Percentiles rank a stretch among this genome's conserved stretches.
Conservation (phyloP, 2,888 invertebrate genomes). For the Platerodrilus igneus region DNA sequence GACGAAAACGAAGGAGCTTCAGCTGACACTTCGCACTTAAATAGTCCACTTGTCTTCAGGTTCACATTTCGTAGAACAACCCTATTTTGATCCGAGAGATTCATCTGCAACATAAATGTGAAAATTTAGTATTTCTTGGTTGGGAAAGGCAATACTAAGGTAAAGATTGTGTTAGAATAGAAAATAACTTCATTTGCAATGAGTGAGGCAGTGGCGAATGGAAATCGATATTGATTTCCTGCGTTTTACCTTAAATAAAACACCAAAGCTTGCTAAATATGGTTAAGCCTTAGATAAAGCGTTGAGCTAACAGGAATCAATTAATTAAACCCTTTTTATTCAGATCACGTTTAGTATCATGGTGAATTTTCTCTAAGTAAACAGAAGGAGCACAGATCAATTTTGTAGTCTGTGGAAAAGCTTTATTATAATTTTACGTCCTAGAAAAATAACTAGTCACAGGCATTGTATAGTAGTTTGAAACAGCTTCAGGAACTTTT, state of each 20-base stretch:
- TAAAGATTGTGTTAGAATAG: too few relatives aligned
- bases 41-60: slow-evolving; percentile 66
- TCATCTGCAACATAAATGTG: slow-evolving; percentile 53
- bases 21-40: slow-evolving; percentile 73
- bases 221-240: slow-evolving; percentile 13
- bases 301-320: slow-evolving; percentile 24
- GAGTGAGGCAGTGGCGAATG: too few relatives aligned
- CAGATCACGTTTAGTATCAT: slow-evolving; percentile 42
- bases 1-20: slow-evolving; percentile 75
- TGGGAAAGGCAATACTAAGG: too few relatives aligned
- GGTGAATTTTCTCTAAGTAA: slow-evolving; percentile 40
- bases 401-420: slow-evolving; percentile 35
- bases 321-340: slow-evolving; percentile 31
- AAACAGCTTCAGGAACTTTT: too few relatives aligned
- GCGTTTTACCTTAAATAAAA: slow-evolving; percentile 19
- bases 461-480: too few relatives aligned
- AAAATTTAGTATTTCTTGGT: too few relatives aligned
- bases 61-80: slow-evolving; percentile 64
- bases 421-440: too few relatives aligned
- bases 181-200: too few relatives aligned
- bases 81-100: slow-evolving; percentile 63
- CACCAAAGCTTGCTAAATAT: slow-evolving; percentile 17
- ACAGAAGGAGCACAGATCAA: slow-evolving; percentile 39
- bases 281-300: slow-evolving; percentile 20
- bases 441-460: too few relatives aligned